Conservation (phyloP, 2,113 vertebrate species). For the Entomyzon cyanotis region DNA sequence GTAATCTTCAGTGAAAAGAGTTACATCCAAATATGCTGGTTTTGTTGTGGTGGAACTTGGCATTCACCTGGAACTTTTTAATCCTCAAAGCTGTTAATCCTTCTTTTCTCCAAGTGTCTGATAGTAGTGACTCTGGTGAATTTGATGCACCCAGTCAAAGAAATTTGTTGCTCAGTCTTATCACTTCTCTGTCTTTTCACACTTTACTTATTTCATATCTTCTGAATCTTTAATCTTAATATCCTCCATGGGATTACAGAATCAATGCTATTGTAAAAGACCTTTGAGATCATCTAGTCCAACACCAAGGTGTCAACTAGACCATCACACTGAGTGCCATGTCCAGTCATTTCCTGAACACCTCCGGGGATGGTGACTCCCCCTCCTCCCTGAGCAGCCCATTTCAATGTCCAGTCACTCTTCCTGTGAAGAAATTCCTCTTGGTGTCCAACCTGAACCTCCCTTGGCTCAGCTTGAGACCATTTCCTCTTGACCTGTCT, state of each 20-base stretch:
- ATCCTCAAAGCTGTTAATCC: background rate
- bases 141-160: background rate
- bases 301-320: background rate
- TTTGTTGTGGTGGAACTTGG: background rate
- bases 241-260: background rate
- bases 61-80: background rate
- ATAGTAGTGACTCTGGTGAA: background rate
- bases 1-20: background rate
- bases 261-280: background rate
- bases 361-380: background rate
- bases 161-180: background rate
- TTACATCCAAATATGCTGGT: background rate
- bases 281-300: too few species aligned
- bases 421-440: background rate
- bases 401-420: background rate
- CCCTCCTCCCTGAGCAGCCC: background rate
- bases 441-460: background rate
- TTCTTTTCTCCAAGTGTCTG: background rate
- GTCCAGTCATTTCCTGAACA: background rate
- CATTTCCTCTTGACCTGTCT: rapidly evolving
- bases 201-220: background rate
- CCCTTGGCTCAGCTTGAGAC: background rate
- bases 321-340: background rate
- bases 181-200: background rate
- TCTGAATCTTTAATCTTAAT: background rate